Evolutionary conservation across 2,113 vertebrate genomes (phyloP).

Genomic region (Caranx melampygus): DNA sequence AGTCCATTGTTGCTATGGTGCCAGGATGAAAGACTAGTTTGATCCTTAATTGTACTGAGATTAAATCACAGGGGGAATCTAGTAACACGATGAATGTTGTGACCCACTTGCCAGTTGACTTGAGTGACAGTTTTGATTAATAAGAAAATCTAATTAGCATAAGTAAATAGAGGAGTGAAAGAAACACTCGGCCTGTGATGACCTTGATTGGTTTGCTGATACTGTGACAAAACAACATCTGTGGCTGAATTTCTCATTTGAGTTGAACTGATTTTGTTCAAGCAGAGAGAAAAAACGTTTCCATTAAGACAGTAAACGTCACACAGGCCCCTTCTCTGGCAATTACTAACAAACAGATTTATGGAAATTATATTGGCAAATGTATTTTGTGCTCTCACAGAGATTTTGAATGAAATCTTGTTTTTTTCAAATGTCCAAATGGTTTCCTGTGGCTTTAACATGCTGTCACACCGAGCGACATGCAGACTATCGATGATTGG

Average conservation of each 20-base stretch:
- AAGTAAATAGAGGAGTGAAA: slow-evolving; percentile 22
- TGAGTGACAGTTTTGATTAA: slow-evolving; percentile 64
- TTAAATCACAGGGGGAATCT: slow-evolving; percentile 35
- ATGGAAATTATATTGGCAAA: neutral
- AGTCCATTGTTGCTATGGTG: neutral
- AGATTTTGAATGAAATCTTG: neutral
- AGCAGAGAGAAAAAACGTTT: neutral
- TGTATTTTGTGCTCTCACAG: neutral
- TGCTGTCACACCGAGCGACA: neutral
- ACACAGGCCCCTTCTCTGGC: neutral
- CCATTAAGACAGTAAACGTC: neutral
- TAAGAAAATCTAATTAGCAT: slow-evolving; percentile 59
- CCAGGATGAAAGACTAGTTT: neutral
- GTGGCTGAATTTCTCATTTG: neutral
- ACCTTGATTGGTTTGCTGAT: slow-evolving; percentile 35
- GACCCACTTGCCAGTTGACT: slow-evolving; percentile 51
- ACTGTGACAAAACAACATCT: neutral
- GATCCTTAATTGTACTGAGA: slow-evolving; percentile 31
- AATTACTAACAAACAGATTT: neutral
- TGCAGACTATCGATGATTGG: neutral
- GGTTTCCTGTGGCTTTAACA: slow-evolving; percentile 16
- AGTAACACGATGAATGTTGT: slow-evolving; percentile 14
- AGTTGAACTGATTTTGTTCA: neutral
- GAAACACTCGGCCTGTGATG: slow-evolving; percentile 21
- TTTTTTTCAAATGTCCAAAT: neutral